phyloP scores from a whole-genome alignment of 1,140 invertebrate genomes.

The Chironomus tepperi region DNA sequence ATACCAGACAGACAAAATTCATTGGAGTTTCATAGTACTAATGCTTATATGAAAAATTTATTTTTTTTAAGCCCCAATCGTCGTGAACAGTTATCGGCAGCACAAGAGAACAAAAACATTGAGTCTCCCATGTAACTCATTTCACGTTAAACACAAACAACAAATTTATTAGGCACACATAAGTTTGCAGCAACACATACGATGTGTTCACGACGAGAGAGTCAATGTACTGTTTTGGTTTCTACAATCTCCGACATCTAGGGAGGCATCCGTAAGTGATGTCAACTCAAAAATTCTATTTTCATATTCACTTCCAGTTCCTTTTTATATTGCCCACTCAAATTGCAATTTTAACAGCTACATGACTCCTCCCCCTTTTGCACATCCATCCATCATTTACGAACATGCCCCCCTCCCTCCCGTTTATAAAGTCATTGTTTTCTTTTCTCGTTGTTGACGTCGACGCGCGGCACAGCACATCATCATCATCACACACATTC shows the following conservation, averaged over 20 bases:
- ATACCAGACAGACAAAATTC: not conserved
- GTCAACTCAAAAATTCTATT: no score
- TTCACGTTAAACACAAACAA: slow-evolving; percentile 22
- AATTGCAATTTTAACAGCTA: no score
- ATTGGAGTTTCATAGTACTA: not conserved
- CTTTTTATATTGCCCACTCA: no score
- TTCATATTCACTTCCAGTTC: no score
- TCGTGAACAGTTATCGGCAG: not conserved
- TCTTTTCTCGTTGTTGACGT: not conserved
- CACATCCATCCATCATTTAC: no score
- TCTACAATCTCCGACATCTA: no score
- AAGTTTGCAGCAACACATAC: not conserved
- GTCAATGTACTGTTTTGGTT: no score
- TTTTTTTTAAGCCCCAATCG: not conserved
- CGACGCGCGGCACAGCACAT: not conserved
- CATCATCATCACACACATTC: no score
- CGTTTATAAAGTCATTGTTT: not conserved
- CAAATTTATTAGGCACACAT: slow-evolving; percentile 3
- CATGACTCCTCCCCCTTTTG: no score
- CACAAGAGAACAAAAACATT: slow-evolving; percentile 2
- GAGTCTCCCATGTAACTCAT: slow-evolving; percentile 5
- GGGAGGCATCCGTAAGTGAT: no score
- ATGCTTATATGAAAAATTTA: not conserved
- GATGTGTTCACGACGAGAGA: no score
- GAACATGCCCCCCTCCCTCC: no score